A percentile compares a stretch with the other conserved stretches of the same genome.
phyloP scores from a whole-genome alignment of 2,888 invertebrate genomes.

The Calameuta pallipes region DNA sequence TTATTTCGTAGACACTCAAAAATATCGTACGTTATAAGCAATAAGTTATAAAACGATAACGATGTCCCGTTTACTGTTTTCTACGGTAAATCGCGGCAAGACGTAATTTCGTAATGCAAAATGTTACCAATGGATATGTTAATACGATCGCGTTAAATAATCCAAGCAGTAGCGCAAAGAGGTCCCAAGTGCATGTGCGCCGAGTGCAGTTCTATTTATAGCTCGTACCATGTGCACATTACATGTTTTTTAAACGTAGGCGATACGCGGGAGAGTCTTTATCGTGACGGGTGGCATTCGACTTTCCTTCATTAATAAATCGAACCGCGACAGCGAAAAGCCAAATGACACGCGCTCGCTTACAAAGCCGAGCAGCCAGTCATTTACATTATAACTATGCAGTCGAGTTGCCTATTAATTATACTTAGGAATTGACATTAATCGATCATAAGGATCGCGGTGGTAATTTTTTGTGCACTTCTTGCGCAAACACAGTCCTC shows the following conservation, averaged over 20 bases:
- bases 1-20: no score
- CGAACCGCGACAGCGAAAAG: background rate
- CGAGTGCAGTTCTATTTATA: conserved; percentile 40
- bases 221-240: conserved; percentile 32
- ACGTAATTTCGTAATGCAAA: background rate
- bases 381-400: background rate
- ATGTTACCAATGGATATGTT: background rate
- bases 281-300: background rate
- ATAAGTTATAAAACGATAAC: no score
- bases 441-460: background rate
- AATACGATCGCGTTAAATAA: conserved; percentile 17
- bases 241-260: conserved; percentile 27
- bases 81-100: background rate
- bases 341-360: background rate
- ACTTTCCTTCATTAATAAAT: background rate
- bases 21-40: no score
- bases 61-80: no score
- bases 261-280: background rate
- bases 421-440: background rate
- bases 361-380: background rate
- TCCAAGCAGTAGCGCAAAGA: conserved; percentile 14
- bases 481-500: background rate
- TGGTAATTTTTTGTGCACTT: background rate
- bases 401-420: background rate
- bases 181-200: conserved; percentile 27